These are phyloP conservation scores for Illadopsis cleaveri DNA, from an alignment of 2,113 vertebrate species.

Conservation along the genomic window DNA sequence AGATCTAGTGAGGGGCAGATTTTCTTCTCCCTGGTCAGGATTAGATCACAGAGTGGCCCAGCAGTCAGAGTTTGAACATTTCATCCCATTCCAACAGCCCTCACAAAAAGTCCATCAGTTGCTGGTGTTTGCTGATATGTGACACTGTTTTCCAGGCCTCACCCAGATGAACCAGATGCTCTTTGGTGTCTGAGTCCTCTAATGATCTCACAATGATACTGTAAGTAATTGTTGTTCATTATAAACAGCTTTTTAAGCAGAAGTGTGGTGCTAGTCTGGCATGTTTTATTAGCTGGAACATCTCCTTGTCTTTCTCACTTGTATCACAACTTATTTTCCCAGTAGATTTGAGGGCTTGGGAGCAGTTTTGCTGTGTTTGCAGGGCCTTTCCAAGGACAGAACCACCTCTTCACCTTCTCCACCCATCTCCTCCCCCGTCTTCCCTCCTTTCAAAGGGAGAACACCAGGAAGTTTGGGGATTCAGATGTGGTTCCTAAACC, in stretches of 20 bases:
- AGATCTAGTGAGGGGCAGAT: background rate
- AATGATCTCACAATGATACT: background rate
- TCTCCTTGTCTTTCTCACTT: background rate
- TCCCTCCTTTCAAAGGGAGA: constrained; percentile 20
- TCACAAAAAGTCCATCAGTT: background rate
- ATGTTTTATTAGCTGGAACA: background rate
- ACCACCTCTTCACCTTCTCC: background rate
- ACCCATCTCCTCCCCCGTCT: background rate
- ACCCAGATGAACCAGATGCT: background rate
- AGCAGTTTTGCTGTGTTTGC: background rate
- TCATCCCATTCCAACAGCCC: background rate
- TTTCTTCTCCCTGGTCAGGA: background rate
- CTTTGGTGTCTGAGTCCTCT: background rate
- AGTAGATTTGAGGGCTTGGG: background rate
- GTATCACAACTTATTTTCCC: background rate
- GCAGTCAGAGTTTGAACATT: background rate
- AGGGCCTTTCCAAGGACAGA: background rate
- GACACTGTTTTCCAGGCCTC: constrained; percentile 15
- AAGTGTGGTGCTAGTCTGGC: background rate
- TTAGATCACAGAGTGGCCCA: background rate
- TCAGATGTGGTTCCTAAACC: constrained; percentile 6
- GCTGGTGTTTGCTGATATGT: background rate
- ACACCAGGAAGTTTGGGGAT: constrained; percentile 31
- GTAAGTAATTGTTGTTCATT: background rate
- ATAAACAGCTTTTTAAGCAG: background rate